Evolutionary conservation across 2,797 vertebrate genomes (phyloP).

Genomic region (Delichon dasypus): DNA sequence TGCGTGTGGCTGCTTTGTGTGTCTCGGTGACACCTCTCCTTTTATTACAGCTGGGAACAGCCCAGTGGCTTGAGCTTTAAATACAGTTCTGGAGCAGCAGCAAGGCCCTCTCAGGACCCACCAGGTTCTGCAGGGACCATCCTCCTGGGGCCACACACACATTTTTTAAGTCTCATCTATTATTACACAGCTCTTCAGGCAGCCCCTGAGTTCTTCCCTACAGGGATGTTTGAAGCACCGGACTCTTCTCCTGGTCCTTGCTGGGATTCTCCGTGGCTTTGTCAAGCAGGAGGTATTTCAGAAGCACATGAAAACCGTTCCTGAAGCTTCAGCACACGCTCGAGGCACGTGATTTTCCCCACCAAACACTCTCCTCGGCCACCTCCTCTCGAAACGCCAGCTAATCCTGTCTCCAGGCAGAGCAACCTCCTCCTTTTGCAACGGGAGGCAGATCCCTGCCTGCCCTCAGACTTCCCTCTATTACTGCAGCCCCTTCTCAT

Average conservation of each 20-base stretch:
- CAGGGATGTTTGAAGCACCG: not conserved
- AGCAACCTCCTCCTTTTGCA: not conserved
- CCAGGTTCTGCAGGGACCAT: accelerated
- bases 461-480: not conserved
- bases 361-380: not conserved
- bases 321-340: not conserved
- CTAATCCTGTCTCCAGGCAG: conserved; percentile 5
- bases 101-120: not conserved
- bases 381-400: not conserved
- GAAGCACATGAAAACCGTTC: not conserved
- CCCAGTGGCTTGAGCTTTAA: not conserved
- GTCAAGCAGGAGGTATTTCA: not conserved
- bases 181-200: not conserved
- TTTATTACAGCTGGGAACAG: not conserved
- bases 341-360: not conserved
- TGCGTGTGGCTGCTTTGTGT: too few species aligned
- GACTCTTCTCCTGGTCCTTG: not conserved
- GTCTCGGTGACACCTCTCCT: too few species aligned
- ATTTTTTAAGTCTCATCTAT: not conserved
- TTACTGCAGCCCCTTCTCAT: not conserved
- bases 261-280: not conserved
- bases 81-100: not conserved
- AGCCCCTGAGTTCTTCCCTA: not conserved
- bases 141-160: not conserved
- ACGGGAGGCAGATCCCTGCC: not conserved